These are phyloP conservation scores for Grammomys dolichurus DNA, from an alignment of 2,113 vertebrate genomes.

Conservation along the genomic window DNA sequence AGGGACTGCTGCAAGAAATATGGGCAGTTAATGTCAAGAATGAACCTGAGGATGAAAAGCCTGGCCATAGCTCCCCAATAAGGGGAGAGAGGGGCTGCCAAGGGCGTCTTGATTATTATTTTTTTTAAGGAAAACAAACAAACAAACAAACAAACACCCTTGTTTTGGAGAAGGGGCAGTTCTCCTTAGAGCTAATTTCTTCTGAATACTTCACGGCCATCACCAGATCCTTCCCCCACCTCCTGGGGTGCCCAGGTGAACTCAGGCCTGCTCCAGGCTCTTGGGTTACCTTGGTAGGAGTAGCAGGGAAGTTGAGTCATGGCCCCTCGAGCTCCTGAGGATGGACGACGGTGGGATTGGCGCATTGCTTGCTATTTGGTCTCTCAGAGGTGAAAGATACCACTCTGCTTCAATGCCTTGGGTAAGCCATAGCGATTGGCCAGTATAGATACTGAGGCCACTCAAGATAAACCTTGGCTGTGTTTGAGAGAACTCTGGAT, in stretches of 20 bases:
- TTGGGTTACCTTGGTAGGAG: too few relatives aligned
- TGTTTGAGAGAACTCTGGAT: not conserved
- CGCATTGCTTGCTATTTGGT: not conserved
- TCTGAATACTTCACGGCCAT: not conserved
- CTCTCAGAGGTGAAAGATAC: not conserved
- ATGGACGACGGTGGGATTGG: not conserved
- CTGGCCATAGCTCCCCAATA: not conserved
- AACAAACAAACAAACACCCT: too few relatives aligned
- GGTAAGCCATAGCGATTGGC: not conserved
- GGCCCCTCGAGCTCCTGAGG: not conserved
- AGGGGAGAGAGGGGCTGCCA: not conserved
- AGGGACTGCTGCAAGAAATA: not conserved
- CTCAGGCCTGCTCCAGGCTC: not conserved
- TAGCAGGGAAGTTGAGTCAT: too few relatives aligned
- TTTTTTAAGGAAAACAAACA: not conserved
- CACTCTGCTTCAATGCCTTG: not conserved
- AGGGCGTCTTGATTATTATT: not conserved
- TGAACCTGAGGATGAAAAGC: not conserved
- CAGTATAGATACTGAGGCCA: not conserved
- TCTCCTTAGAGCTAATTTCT: constrained; percentile 8
- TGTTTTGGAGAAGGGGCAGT: not conserved
- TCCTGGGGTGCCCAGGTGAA: not conserved
- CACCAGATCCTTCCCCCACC: not conserved
- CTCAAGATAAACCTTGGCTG: not conserved
- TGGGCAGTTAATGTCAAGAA: not conserved